A percentile compares a stretch with the other conserved stretches of the same genome.
Evolutionary conservation across 53 echinoderm and acorn worm species (phyloP).

Genomic region (Zoroaster sp.): DNA sequence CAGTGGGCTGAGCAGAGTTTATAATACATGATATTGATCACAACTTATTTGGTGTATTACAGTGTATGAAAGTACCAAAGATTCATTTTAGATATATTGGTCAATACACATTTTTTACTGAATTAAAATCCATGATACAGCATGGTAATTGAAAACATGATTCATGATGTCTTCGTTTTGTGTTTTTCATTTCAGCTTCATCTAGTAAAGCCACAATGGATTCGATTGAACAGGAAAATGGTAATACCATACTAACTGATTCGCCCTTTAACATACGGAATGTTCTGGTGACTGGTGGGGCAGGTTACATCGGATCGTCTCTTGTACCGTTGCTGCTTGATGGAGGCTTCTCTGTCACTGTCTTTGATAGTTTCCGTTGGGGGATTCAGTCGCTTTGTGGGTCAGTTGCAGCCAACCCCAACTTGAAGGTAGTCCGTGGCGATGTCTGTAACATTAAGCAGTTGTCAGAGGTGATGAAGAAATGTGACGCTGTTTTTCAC

Average conservation of each 20-base stretch:
- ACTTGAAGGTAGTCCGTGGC: slow-evolving; percentile 61
- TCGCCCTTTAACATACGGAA: not conserved
- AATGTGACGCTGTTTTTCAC: slow-evolving; percentile 73
- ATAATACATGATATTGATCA: too few species aligned
- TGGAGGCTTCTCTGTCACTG: slow-evolving; percentile 64
- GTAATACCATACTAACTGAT: not conserved
- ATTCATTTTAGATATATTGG: too few species aligned
- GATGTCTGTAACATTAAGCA: slow-evolving; percentile 58
- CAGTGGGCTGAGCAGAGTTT: too few species aligned
- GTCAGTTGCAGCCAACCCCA: slow-evolving; percentile 56
- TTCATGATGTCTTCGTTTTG: not conserved
- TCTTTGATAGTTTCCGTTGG: slow-evolving; percentile 77
- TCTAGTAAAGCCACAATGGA: not conserved
- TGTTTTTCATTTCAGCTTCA: not conserved
- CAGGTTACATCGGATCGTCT: slow-evolving; percentile 80
- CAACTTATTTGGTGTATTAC: too few species aligned
- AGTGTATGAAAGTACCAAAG: too few species aligned
- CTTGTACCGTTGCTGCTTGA: slow-evolving; percentile 74
- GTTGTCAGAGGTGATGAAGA: slow-evolving; percentile 58
- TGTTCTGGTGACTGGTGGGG: slow-evolving; percentile 84
- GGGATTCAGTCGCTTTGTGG: slow-evolving; percentile 65
- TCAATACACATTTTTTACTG: too few species aligned
- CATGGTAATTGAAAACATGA: too few species aligned
- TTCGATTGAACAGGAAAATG: not conserved
- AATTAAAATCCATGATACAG: too few species aligned